A percentile compares a stretch with the other conserved stretches of the same genome.
phyloP scores from a whole-genome alignment of 2,888 invertebrate genomes.

The Notodonta dromedarius region DNA sequence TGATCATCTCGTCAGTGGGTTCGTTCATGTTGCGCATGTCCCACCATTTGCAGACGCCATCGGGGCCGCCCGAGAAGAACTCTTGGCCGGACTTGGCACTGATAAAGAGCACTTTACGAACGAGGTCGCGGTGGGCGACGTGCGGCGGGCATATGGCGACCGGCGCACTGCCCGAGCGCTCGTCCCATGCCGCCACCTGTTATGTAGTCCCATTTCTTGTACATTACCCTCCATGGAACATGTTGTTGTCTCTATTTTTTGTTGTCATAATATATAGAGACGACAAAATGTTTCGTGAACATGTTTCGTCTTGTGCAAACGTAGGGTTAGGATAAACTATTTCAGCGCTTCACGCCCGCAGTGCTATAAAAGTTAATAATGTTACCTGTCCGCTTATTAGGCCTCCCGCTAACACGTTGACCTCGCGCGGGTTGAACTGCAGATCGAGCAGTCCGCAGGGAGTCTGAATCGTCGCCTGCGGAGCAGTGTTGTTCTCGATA shows the following conservation, averaged over 20 bases:
- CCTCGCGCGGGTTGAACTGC: constrained; percentile 94
- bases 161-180: constrained; percentile 64
- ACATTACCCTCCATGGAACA: neutral
- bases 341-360: too few species aligned
- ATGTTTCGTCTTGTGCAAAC: too few species aligned
- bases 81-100: constrained; percentile 96
- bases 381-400: constrained; percentile 85
- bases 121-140: constrained; percentile 93
- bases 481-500: constrained; percentile 92
- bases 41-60: constrained; percentile 95
- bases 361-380: neutral
- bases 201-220: neutral
- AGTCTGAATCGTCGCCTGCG: constrained; percentile 88
- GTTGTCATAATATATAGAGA: too few species aligned
- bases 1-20: constrained; percentile 86
- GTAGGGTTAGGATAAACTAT: too few species aligned
- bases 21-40: constrained; percentile 87
- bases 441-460: constrained; percentile 89
- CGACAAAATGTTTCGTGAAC: too few species aligned
- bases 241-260: too few species aligned
- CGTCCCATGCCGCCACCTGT: constrained; percentile 88
- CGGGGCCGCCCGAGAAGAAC: constrained; percentile 95
- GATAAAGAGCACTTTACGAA: constrained; percentile 93
- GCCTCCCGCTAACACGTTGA: constrained; percentile 86
- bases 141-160: constrained; percentile 89